Evolutionary conservation across 2,888 invertebrate species (phyloP).

Genomic region (Chirona hameri): DNA sequence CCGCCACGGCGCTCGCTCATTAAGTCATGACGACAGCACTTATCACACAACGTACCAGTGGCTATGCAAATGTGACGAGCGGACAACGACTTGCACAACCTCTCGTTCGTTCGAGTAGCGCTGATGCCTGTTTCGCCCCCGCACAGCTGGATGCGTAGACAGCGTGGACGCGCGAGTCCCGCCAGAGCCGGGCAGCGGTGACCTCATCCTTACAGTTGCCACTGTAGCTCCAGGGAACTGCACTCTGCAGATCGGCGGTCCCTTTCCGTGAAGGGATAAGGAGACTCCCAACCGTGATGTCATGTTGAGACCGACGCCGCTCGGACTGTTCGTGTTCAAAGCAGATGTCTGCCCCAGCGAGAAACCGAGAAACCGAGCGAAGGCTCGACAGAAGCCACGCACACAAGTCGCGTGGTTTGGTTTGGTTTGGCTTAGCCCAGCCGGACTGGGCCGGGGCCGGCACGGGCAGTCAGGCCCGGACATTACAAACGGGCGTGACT

Average conservation of each 20-base stretch:
- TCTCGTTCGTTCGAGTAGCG: not conserved
- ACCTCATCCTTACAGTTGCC: not conserved
- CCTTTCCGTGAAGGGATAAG: too few species aligned
- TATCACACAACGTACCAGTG: not conserved
- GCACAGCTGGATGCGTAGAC: not conserved
- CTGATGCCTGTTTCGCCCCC: not conserved
- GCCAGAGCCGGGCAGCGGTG: not conserved
- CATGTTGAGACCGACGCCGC: too few species aligned
- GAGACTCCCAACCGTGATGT: too few species aligned
- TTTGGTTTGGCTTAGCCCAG: too few species aligned
- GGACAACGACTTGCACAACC: slow-evolving; percentile 5
- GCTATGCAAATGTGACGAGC: not conserved
- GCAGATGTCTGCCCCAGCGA: too few species aligned
- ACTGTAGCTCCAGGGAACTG: too few species aligned
- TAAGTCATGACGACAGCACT: not conserved
- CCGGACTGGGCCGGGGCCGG: not conserved
- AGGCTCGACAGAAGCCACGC: too few species aligned
- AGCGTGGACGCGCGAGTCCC: not conserved
- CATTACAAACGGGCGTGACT: not conserved
- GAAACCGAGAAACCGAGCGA: too few species aligned
- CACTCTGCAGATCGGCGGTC: too few species aligned
- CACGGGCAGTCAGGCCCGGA: not conserved
- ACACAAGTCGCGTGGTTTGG: too few species aligned
- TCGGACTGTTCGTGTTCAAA: too few species aligned
- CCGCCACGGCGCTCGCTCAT: not conserved